Base-by-base conservation (phyloP, 1,140 invertebrate genomes). In the Psilanteris sp. region DNA sequence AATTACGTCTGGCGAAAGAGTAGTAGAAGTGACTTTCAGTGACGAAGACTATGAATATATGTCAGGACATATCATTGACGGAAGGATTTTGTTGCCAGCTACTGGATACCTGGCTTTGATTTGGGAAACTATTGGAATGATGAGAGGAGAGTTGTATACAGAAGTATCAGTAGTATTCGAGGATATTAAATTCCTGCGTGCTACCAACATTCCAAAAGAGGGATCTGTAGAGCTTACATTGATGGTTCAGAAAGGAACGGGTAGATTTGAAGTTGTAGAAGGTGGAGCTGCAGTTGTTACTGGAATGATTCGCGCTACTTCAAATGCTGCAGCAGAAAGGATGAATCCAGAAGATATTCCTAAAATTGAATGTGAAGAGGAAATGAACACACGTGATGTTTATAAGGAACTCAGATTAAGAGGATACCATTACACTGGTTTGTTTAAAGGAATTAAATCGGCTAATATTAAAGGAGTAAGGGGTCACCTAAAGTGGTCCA, bases 351-450 rank as follows among this genome's bases (percentile, higher is more conserved):
- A 34, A 9, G 0, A 50, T 6, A 6, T 77, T 1, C n/a, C 10
- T 0, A 24, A 48, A 4, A 43, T 76, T 2, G 43, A 83, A 0
- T 64, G 79, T 3, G 70, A 81, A 5, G 79, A 83, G 14, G 83
- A 87, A 59, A 76, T 94, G 55, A 89, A 89, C 0, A 89, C 88
- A 0, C 92, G 92, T 43, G 97, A 98, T 82, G 91, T 98, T 43
- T 99, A 99, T 84, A 98, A 97, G 82, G 97, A 98, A 85, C 85
- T 99, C 0, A 90, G 93, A 78, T 90, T 98, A 0, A 90, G 96
- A 78, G 97, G 97, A 0, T 98, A 98, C 82, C 93, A 98, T 62
- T 98, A 98, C 86, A 92, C 90, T 13, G 93, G 93, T 15, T 81
- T 91, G 0, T 98, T 97, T 88, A 90, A 92, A 71, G 92, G 91